Evolutionary conservation across 2,113 vertebrate genomes (phyloP), one percentile per base, ranked within the genome.

Genomic region (Hemibagrus wyckioides): DNA sequence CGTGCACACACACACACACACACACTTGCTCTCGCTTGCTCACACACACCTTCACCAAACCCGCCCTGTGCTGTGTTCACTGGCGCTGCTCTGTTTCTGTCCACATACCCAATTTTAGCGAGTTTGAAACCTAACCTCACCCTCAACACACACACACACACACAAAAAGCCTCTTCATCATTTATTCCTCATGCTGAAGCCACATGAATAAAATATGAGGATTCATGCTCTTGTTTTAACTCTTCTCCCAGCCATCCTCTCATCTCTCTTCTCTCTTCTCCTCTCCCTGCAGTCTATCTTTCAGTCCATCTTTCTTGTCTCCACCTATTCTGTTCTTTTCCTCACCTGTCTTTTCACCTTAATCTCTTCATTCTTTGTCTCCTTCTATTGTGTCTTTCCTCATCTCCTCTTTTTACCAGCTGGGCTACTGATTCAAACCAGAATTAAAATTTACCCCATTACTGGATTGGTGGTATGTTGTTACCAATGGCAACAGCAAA

Each of bases 201-300:
- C 57, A 33, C 15, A 79, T 85, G 56, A 85, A 85, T 85, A 50
- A 85, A 85, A 61, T 77, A 85, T 76, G 39, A 85, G 71, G 69
- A 76, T 76, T 76, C 69, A 11, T 85, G 52, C 69, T 59, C 84
- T 76, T 59, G 52, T 75, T 75, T 85, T 59, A 75, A 69, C 69
- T 84, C 83, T 48, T 23, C 73, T 61, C 52, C 63, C 56, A 30
- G n/a, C 23, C 52, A 30, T 30, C 33, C 61, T 69, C 44, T 52
- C 82, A 1, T 52, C 61, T 83, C 39, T 50, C 44, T 69, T 61
- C 0, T 52, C 61, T 83, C 39, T 83, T 25, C 30, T 48, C 48
- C 33, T 54, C 28, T 54, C 6, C 10, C 28, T 48, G 41, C 50
- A 28, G 23, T 76, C 36, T 48, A 77, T 80, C 10, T 6, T 80